phyloP scores from a whole-genome alignment of 2,797 vertebrate genomes.

The Oceanodroma leucorhoa region DNA sequence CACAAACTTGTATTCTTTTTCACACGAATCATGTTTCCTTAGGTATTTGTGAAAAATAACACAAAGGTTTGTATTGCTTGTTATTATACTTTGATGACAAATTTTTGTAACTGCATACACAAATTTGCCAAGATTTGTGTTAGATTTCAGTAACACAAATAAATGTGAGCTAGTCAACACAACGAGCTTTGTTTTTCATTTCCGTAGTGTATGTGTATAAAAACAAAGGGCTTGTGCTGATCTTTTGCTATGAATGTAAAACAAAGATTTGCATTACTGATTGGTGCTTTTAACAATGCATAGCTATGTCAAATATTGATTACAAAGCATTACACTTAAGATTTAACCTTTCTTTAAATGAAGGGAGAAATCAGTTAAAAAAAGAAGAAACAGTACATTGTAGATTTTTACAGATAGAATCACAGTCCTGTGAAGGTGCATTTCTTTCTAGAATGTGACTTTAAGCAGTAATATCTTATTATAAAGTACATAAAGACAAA shows the following conservation, averaged over 20 bases:
- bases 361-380: constrained; percentile 5
- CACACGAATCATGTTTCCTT: constrained; percentile 68
- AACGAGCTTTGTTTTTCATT: constrained; percentile 74
- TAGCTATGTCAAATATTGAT: constrained; percentile 40
- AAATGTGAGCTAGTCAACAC: constrained; percentile 58
- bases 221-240: constrained; percentile 78
- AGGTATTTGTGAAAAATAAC: constrained; percentile 81
- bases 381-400: not conserved
- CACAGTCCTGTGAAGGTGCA: constrained; percentile 34
- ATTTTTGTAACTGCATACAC: constrained; percentile 76
- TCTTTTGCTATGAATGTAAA: constrained; percentile 60
- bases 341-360: constrained; percentile 22
- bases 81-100: constrained; percentile 68
- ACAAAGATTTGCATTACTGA: constrained; percentile 84
- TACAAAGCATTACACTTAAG: constrained; percentile 29
- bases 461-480: not conserved
- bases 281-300: constrained; percentile 53
- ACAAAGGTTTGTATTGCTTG: constrained; percentile 74
- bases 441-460: constrained; percentile 33
- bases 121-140: constrained; percentile 78
- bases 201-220: constrained; percentile 1
- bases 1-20: constrained; percentile 78
- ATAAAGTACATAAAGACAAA: not conserved
- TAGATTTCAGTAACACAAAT: constrained; percentile 76
- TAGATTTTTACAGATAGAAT: not conserved